A percentile compares a stretch with the other conserved stretches of the same genome.
phyloP scores from a whole-genome alignment of 1,140 invertebrate genomes.

The Drosophila tsacasi region DNA sequence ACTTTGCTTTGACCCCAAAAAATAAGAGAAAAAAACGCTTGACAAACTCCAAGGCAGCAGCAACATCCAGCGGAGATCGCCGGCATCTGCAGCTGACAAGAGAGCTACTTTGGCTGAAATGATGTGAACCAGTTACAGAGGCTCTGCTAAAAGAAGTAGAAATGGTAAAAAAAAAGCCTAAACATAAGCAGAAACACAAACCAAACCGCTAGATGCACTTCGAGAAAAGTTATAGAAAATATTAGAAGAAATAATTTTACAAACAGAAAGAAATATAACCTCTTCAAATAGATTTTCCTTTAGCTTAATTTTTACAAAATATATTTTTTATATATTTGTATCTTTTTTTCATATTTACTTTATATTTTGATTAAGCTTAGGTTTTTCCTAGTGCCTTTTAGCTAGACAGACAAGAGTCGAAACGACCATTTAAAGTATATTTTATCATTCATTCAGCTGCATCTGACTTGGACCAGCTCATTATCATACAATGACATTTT shows the following conservation, averaged over 20 bases:
- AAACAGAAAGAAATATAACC: accelerated
- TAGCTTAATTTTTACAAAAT: not conserved
- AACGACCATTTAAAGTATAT: conserved; percentile 83
- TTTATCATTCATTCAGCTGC: conserved; percentile 82
- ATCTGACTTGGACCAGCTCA: conserved; percentile 78
- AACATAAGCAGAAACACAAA: conserved; percentile 27
- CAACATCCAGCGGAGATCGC: conserved; percentile 56
- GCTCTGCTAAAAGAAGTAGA: conserved; percentile 40
- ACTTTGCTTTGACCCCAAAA: conserved; percentile 70
- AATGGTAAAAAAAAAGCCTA: conserved; percentile 25
- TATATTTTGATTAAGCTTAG: accelerated
- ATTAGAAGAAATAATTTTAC: not conserved
- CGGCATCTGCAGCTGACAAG: conserved; percentile 68
- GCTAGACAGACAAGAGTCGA: conserved; percentile 76
- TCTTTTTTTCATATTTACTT: not conserved
- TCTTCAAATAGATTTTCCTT: not conserved
- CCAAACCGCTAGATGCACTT: conserved; percentile 63
- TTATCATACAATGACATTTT: conserved; percentile 84
- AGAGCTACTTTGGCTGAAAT: conserved; percentile 72
- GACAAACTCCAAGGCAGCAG: conserved; percentile 57
- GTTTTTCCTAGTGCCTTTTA: conserved; percentile 3
- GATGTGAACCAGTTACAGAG: conserved; percentile 80
- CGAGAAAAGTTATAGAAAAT: not conserved
- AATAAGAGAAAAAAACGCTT: conserved; percentile 43
- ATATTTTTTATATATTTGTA: not conserved